Evolutionary conservation across 2,113 vertebrate species (phyloP), one percentile per base, ranked within the genome.

Genomic region (Thunnus maccoyii): DNA sequence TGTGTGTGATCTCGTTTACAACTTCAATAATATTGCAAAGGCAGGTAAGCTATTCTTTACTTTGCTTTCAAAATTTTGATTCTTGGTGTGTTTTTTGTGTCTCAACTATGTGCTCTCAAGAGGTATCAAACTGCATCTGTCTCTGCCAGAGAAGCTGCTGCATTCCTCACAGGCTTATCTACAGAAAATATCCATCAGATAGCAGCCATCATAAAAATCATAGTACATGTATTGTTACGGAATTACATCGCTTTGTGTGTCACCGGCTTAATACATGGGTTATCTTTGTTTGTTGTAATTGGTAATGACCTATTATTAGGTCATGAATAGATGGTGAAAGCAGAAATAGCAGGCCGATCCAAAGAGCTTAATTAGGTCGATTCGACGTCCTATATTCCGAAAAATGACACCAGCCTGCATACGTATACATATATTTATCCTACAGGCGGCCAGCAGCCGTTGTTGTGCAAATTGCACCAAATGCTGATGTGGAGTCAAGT

Each of bases 1-100:
- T 94, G 89, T 93, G 86, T 88, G 84, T 88, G 85, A 89, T 91
- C 91, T 87, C 92, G 95, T 96, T 95, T 95, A 95, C 94, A 95
- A 91, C 92, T 92, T 94, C 90, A 94, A 94, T 84, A 88, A 85
- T 64, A 88, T 72, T 90, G 91, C 94, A 93, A 93, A 93, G 93
- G 93, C 93, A 94, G 95, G 94, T 96, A 95, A 94, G 95, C 41
- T 12, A 11, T 55, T 81, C 25, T 63, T 47, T 66, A 13, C 15
- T 36, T 82, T 72, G 17, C 27, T 47, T 73, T 30, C 0, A 22
- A 30, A 30, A 30, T 30, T 72, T 20, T 75, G 46, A 57, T 47
- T 13, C 27, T 72, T 41, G 18, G 15, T 81, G 64, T 76, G 60
- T 86, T 86, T 72, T 69, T 50, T 78, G 25, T 70, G 55, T 57